Evolutionary conservation across 1,140 invertebrate genomes (phyloP), one percentile per base, ranked within the genome.

Genomic region (Hydropsyche tenuis): DNA sequence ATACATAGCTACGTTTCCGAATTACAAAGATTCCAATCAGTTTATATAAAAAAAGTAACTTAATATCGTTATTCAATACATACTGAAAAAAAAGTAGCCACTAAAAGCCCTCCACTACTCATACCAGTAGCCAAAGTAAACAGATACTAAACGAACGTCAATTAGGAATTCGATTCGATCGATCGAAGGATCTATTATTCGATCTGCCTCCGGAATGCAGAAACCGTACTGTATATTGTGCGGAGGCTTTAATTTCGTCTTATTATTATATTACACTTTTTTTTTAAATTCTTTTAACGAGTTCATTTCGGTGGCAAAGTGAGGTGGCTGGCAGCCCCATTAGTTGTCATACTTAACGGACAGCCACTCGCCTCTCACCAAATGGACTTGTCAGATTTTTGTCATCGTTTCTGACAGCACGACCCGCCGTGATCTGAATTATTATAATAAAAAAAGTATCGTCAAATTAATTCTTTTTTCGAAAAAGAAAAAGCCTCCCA

Each of bases 371-470:
- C 22, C 12, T 9, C 56, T 56, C 27, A 43, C 63, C 63, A 65
- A 65, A 65, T 65, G 63, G 63, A 65, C 63, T 65, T 65, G 63
- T 65, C 63, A 65, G 63, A 65, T 65, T 65, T 65, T 65, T 65
- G 63, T 65, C 63, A 65, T 65, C 30, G 30, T 37, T 37, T 65
- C 63, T 65, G 63, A 65, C 63, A 65, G 63, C 23, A 22, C 11
- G 63, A 43, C 30, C 30, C 23, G 20, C 63, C 63, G 63, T 65
- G 63, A 65, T 42, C 42, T 42, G 63, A 65, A 65, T 65, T 65
- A 65, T 37, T 37, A 37, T 37, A 4, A 9, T 37, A 37, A 37
- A 37, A 37, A 65, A 42, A 65, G 23, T 43, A 20, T 65, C 18
- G 63, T 65, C 63, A 65, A 65, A 65, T 65, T 65, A 65, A 65